Conservation (phyloP, 2,888 invertebrate genomes). For the Ganaspis brasiliensis region DNA sequence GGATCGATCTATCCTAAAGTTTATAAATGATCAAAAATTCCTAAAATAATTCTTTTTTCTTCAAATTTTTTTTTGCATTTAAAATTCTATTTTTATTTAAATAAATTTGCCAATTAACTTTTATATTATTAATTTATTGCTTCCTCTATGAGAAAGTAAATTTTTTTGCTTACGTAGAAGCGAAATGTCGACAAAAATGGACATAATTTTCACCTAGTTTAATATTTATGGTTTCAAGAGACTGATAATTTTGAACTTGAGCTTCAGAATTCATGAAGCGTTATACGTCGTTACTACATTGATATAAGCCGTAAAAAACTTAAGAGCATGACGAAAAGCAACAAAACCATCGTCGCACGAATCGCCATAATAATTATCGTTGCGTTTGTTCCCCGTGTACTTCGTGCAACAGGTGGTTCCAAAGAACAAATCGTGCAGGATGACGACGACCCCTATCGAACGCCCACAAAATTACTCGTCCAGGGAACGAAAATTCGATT, state of each 20-base stretch:
- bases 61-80: too few species aligned
- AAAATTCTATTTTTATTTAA: too few species aligned
- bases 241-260: background rate
- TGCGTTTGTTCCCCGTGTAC: conserved; percentile 61
- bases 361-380: conserved; percentile 62
- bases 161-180: too few species aligned
- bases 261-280: conserved; percentile 25
- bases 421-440: conserved; percentile 62
- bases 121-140: too few species aligned
- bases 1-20: too few species aligned
- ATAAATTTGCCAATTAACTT: too few species aligned
- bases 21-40: too few species aligned
- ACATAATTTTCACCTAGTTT: too few species aligned
- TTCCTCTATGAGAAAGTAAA: too few species aligned
- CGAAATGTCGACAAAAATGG: too few species aligned
- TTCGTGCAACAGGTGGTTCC: conserved; percentile 61
- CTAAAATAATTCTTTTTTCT: too few species aligned
- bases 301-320: conserved; percentile 57
- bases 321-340: conserved; percentile 55
- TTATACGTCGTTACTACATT: conserved; percentile 50
- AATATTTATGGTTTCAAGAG: too few species aligned
- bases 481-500: conserved; percentile 53
- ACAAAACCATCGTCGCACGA: conserved; percentile 58
- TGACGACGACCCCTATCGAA: conserved; percentile 61
- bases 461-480: conserved; percentile 56